A percentile compares a stretch with the other conserved stretches of the same genome.
Conservation (phyloP, 2,113 vertebrate species). For the Prochilodus magdalenae region DNA sequence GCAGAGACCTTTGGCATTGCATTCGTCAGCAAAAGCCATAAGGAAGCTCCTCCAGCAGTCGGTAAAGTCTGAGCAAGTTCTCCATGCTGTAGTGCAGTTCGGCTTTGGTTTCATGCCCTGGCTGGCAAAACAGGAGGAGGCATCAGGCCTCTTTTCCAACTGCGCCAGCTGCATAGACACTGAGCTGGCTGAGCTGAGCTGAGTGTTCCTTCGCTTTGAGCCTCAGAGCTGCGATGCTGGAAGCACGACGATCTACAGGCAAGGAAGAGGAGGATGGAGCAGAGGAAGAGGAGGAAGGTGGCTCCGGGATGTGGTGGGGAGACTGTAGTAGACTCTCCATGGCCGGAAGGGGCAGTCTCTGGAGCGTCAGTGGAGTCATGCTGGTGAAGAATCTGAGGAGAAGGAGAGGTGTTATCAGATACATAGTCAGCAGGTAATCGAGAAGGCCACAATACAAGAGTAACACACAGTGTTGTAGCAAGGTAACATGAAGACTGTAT, state of each 20-base stretch:
- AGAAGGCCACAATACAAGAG: background rate
- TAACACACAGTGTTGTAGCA: too few relatives aligned
- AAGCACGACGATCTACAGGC: conserved; percentile 78
- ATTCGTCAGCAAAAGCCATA: conserved; percentile 1
- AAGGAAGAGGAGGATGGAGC: conserved; percentile 61
- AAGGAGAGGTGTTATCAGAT: conserved; percentile 11
- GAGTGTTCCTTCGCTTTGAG: conserved; percentile 87
- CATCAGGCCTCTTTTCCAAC: conserved; percentile 84
- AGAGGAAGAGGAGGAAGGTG: conserved; percentile 53
- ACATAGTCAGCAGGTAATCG: background rate
- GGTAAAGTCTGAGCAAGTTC: too few relatives aligned
- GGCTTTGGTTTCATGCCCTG: conserved; percentile 78
- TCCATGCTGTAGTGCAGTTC: conserved; percentile 53
- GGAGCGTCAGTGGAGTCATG: conserved; percentile 81
- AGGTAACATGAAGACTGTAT: too few relatives aligned
- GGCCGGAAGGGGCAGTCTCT: conserved; percentile 76
- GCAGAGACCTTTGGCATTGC: conserved; percentile 18
- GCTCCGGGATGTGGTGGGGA: conserved; percentile 73
- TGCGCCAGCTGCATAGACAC: conserved; percentile 77
- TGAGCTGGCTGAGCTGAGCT: conserved; percentile 85
- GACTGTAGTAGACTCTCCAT: conserved; percentile 71
- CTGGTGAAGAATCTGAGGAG: conserved; percentile 80
- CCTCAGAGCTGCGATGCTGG: conserved; percentile 85
- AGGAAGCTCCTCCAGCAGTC: background rate
- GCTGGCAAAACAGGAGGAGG: conserved; percentile 17